These are phyloP conservation scores for Drosophila navojoa DNA, from an alignment of 1,140 invertebrate genomes.

Conservation along the genomic window DNA sequence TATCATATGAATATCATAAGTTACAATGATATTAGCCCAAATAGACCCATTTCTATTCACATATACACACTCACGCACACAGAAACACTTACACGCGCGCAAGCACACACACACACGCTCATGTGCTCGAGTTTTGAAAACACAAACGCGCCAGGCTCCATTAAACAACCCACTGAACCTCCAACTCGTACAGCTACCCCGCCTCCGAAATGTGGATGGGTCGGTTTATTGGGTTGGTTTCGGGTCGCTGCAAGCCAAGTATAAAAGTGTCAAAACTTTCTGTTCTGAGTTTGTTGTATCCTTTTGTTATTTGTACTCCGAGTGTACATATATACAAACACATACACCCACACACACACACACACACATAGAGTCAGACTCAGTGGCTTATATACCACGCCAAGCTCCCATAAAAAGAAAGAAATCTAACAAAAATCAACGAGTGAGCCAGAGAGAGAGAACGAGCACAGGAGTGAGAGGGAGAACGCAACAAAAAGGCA, in stretches of 20 bases:
- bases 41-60: conserved; percentile 67
- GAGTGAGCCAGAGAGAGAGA: conserved; percentile 8
- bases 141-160: conserved; percentile 68
- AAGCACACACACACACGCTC: conserved; percentile 26
- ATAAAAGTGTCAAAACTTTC: conserved; percentile 81
- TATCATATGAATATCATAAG: conserved; percentile 73
- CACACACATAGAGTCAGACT: too few species aligned
- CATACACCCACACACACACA: conserved; percentile 11
- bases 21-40: conserved; percentile 76
- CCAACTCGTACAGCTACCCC: background rate
- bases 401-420: background rate
- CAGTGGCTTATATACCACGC: conserved; percentile 22
- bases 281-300: conserved; percentile 74
- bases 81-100: conserved; percentile 27
- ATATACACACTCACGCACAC: background rate
- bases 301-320: conserved; percentile 65
- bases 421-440: conserved; percentile 36
- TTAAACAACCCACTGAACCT: conserved; percentile 60
- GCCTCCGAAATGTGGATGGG: background rate
- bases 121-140: conserved; percentile 61
- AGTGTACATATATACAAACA: conserved; percentile 33
- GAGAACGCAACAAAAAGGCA: conserved; percentile 36
- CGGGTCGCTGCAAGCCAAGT: conserved; percentile 73
- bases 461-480: conserved; percentile 12
- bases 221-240: conserved; percentile 46